Evolutionary conservation across 2,113 vertebrate genomes (phyloP), one percentile per base, ranked within the genome.

Genomic region (Dolichallabes microphthalmus): DNA sequence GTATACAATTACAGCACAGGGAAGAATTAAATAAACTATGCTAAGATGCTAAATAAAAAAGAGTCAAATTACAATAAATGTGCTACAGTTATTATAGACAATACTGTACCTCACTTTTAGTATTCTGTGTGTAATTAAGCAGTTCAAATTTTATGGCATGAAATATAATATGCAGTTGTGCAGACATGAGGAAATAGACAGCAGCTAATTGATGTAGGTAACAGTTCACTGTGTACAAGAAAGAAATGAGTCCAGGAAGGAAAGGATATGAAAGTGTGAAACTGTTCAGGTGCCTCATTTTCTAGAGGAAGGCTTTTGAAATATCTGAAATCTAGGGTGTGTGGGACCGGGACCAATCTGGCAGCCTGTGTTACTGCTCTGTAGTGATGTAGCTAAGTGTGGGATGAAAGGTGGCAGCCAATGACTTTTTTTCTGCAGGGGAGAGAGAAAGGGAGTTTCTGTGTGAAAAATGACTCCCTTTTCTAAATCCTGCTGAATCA

Each of bases 401-500:
- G 45, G 50, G 50, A 55, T 55, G 25, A 6, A 53, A n/a, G 25
- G 45, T 52, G n/a, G 4, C 45, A 50, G 3, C 25, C 50, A 76
- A 27, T 55, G 45, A n/a, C 6, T 52, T 74, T 45, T 45, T 76
- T n/a, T 53, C 3, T 76, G n/a, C n/a, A 32, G 15, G 27, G n/a
- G 39, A 32, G 19, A 57, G 10, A 17, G 8, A 79, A 55, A 27
- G 32, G 32, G 39, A 61, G 30, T 30, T 66, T 25, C 53, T 45
- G 19, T 15, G 27, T 11, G 10, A 52, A 87, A 61, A 74, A 6
- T 1, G 57, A 15, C 22, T 12, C 30, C 30, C 53, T 85, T 50
- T 84, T 81, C n/a, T 15, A 66, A 45, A 80, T 68, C 22, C 10
- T 75, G 60, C 58, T 25, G 52, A 69, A 79, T 27, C 55, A 32